These are phyloP conservation scores for Pterostichus niger DNA, from an alignment of 2,888 invertebrate genomes.

Conservation along the genomic window DNA sequence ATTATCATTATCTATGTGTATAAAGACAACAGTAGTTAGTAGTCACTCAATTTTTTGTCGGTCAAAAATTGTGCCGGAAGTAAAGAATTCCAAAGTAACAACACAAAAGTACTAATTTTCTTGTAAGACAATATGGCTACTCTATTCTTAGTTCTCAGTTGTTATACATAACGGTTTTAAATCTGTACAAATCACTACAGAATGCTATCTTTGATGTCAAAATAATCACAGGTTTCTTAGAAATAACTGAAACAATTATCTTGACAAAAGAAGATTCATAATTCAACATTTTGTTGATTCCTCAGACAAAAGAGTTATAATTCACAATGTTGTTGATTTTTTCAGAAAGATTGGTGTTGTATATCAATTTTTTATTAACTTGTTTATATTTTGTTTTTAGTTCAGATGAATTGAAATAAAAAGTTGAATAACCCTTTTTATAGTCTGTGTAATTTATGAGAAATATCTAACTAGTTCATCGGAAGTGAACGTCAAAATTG, in stretches of 20 bases:
- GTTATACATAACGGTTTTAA: slow-evolving; percentile 24
- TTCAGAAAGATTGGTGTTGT: too few relatives aligned
- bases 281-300: too few relatives aligned
- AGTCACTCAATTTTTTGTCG: slow-evolving; percentile 20
- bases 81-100: slow-evolving; percentile 13
- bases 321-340: neutral
- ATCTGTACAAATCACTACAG: slow-evolving; percentile 34
- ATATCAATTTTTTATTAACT: too few relatives aligned
- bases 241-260: slow-evolving; percentile 5
- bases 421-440: slow-evolving; percentile 39
- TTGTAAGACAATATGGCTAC: slow-evolving; percentile 39
- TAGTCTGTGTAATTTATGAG: slow-evolving; percentile 9
- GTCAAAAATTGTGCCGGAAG: slow-evolving; percentile 39
- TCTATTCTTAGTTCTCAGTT: slow-evolving; percentile 47
- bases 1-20: slow-evolving; percentile 25
- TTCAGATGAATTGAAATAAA: neutral
- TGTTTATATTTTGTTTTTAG: too few relatives aligned
- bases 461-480: slow-evolving; percentile 30
- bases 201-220: slow-evolving; percentile 39
- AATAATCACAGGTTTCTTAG: slow-evolving; percentile 34
- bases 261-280: slow-evolving; percentile 12
- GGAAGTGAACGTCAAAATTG: neutral
- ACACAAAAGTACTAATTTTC: slow-evolving; percentile 46
- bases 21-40: slow-evolving; percentile 7
- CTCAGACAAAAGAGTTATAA: neutral